Percentiles rank a stretch among this genome's conserved stretches.
phyloP scores from a whole-genome alignment of 2,113 vertebrate genomes.

The Blennius ocellaris region DNA sequence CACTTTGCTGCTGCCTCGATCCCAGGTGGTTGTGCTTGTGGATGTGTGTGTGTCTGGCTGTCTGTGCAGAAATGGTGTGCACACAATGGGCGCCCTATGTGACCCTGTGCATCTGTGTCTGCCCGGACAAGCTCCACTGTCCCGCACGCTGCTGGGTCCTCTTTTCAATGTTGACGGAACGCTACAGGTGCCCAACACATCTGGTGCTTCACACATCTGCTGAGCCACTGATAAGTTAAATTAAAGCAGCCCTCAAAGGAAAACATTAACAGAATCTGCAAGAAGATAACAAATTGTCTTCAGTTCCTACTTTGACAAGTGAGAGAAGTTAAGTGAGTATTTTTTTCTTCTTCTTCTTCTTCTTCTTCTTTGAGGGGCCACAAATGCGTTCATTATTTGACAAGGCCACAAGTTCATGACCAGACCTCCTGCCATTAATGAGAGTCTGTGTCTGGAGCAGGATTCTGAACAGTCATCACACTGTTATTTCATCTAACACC shows the following conservation, averaged over 20 bases:
- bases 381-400: slow-evolving; percentile 75
- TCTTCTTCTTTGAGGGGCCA: slow-evolving; percentile 26
- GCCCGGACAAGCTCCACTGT: slow-evolving; percentile 72
- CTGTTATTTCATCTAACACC: slow-evolving; percentile 71
- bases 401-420: slow-evolving; percentile 71
- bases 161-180: slow-evolving; percentile 61
- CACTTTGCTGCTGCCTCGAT: slow-evolving; percentile 63
- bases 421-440: slow-evolving; percentile 72
- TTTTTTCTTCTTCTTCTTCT: slow-evolving; percentile 43
- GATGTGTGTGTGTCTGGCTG: slow-evolving; percentile 15
- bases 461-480: slow-evolving; percentile 74
- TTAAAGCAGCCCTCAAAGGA: slow-evolving; percentile 42
- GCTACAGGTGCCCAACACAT: slow-evolving; percentile 79
- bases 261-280: slow-evolving; percentile 41
- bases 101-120: slow-evolving; percentile 77
- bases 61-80: slow-evolving; percentile 34
- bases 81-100: slow-evolving; percentile 75
- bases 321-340: slow-evolving; percentile 46
- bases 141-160: slow-evolving; percentile 51
- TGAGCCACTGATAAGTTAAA: slow-evolving; percentile 44
- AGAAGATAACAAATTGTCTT: slow-evolving; percentile 46
- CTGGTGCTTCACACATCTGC: slow-evolving; percentile 66
- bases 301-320: slow-evolving; percentile 59
- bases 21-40: slow-evolving; percentile 64
- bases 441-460: slow-evolving; percentile 66